Evolutionary conservation across 1,140 invertebrate genomes (phyloP), one percentile per base, ranked within the genome.

Genomic region (Bombus pascuorum): DNA sequence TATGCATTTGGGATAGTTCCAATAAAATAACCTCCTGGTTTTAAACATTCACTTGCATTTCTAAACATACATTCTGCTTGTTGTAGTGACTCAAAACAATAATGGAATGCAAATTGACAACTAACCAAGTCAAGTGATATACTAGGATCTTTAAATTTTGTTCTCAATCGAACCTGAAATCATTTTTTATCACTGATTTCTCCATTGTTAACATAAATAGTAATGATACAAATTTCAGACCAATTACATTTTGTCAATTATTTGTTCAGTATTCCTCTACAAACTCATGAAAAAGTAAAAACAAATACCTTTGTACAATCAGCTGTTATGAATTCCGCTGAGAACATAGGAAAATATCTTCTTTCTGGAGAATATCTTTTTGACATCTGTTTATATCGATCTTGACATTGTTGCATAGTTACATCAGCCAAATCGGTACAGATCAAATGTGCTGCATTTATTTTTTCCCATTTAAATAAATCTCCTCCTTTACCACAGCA

Each of bases 71-170:
- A 97, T 92, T 99, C 97, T 2, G 98, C 99, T 95, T 99, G 98
- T n/a, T 95, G 93, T 81, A 98, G 94, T 78, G 97, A 98, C 95
- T 99, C 98, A 96, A 99, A 99, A 91, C 98, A 98, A 91, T 99
- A 99, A 95, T 98, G 98, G 91, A 99, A 98, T 37, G 99, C 98
- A 96, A 99, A 99, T 95, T 99, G 99, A 94, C 98, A 99, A 91
- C 98, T 99, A 0, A 98, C 98, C 9, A 99, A 90, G 94, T 99
- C 98, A 92, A 99, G 96, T 91, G 97, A 96, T 28, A 97, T 96
- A 62, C 97, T 97, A 10, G 97, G 96, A 94, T 98, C 97, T 88
- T 96, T 95, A 91, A 97, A 98, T 84, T 96, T 96, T 89, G 96
- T 96, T 78, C 97, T 96, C 3, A 99, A 94, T 39, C 96, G 96